phyloP scores from a whole-genome alignment of 2,797 vertebrate genomes.

The Brachymystax lenok region DNA sequence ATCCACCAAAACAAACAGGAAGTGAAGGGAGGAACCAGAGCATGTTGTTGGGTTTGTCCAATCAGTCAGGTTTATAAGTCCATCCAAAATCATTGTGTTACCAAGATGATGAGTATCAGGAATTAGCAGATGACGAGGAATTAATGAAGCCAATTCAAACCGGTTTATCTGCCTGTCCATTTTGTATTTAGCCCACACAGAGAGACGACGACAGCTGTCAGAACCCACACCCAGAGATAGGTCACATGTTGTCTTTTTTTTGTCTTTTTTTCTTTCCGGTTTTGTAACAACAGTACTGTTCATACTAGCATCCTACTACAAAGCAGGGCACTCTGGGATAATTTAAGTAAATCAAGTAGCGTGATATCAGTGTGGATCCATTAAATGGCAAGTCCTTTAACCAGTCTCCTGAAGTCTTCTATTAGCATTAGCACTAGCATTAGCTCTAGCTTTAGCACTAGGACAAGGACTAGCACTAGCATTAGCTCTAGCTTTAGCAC shows the following conservation, averaged over 20 bases:
- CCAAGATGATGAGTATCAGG: neutral
- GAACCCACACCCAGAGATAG: neutral
- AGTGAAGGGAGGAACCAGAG: slow-evolving; percentile 1
- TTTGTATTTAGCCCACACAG: neutral
- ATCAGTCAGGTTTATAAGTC: neutral
- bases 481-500: slow-evolving; percentile 12
- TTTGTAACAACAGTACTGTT: slow-evolving; percentile 3
- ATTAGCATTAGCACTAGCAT: neutral
- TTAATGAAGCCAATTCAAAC: neutral
- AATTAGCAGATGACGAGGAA: neutral
- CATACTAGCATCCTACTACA: slow-evolving; percentile 2
- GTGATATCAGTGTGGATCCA: neutral
- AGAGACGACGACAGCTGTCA: neutral
- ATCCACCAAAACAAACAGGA: neutral
- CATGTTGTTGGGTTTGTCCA: slow-evolving; percentile 1
- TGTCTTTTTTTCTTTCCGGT: neutral
- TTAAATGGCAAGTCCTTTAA: slow-evolving; percentile 9
- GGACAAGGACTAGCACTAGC: neutral
- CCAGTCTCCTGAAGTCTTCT: neutral
- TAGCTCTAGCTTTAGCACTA: neutral
- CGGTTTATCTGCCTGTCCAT: neutral
- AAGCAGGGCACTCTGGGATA: slow-evolving; percentile 23
- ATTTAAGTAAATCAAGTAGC: slow-evolving; percentile 4
- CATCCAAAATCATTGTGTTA: neutral
- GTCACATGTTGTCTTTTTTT: neutral